phyloP scores from a whole-genome alignment of 92 coral and sea anemone genomes.

The Palythoa heliodiscus region DNA sequence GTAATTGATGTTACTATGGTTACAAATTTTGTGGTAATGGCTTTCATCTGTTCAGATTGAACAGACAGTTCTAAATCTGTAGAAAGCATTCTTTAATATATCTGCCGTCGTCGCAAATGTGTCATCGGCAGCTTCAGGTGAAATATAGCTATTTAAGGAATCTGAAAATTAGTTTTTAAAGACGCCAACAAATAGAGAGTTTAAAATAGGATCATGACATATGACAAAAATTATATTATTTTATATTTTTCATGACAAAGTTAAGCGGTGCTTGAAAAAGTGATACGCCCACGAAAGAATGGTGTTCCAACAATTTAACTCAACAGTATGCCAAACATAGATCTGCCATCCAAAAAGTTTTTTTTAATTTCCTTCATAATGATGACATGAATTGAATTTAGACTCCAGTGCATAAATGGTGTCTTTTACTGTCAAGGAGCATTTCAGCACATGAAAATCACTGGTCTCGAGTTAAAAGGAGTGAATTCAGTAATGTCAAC shows the following conservation, averaged over 20 bases:
- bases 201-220: neutral
- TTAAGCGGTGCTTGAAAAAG: neutral
- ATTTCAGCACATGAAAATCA: neutral
- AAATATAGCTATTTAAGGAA: neutral
- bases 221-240: neutral
- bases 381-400: neutral
- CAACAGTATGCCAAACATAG: neutral
- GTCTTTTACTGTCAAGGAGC: neutral
- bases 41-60: too few species aligned
- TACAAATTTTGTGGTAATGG: too few species aligned
- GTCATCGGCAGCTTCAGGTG: neutral
- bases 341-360: neutral
- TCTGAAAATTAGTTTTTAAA: neutral
- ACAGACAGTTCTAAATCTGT: neutral
- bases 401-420: neutral
- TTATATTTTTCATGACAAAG: neutral
- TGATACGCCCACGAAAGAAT: neutral
- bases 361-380: too few species aligned
- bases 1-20: too few species aligned
- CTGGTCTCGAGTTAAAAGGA: neutral
- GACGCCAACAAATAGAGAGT: neutral
- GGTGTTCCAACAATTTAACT: neutral
- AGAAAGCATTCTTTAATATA: neutral
- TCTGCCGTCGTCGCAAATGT: neutral
- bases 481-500: neutral